Evolutionary conservation across 2,797 vertebrate species (phyloP).

Genomic region (Acropternis orthonyx): DNA sequence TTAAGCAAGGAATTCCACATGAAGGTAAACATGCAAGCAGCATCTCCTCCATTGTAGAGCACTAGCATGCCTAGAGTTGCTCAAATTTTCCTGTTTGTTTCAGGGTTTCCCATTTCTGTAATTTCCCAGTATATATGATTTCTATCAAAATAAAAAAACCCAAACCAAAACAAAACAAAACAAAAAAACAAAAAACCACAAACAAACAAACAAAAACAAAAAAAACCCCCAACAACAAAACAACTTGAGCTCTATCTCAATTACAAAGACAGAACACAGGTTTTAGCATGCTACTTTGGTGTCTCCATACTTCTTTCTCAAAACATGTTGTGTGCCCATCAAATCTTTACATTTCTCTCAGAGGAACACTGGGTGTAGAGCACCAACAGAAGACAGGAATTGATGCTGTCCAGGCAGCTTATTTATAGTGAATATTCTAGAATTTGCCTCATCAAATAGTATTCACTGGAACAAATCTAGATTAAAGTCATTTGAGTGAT

Average conservation of each 20-base stretch:
- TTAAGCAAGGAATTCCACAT: not conserved
- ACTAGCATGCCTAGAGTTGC: not conserved
- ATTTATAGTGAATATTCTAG: not conserved
- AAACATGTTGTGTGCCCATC: not conserved
- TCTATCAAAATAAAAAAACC: not conserved
- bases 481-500: conserved; percentile 5
- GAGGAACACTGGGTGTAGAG: not conserved
- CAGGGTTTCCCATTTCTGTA: not conserved
- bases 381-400: not conserved
- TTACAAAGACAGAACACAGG: not conserved
- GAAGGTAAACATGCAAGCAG: not conserved
- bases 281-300: not conserved
- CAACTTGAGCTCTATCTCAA: not conserved
- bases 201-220: too few relatives aligned
- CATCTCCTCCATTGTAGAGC: not conserved
- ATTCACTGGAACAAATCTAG: not conserved
- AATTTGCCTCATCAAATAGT: conserved; percentile 3
- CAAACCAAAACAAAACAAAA: too few relatives aligned
- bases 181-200: too few relatives aligned
- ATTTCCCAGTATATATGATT: not conserved
- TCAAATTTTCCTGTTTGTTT: not conserved
- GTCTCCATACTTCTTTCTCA: not conserved
- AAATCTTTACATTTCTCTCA: not conserved
- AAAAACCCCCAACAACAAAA: too few relatives aligned
- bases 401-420: not conserved